Conservation (phyloP, 2,888 invertebrate genomes). For the Tenthredo amoena region DNA sequence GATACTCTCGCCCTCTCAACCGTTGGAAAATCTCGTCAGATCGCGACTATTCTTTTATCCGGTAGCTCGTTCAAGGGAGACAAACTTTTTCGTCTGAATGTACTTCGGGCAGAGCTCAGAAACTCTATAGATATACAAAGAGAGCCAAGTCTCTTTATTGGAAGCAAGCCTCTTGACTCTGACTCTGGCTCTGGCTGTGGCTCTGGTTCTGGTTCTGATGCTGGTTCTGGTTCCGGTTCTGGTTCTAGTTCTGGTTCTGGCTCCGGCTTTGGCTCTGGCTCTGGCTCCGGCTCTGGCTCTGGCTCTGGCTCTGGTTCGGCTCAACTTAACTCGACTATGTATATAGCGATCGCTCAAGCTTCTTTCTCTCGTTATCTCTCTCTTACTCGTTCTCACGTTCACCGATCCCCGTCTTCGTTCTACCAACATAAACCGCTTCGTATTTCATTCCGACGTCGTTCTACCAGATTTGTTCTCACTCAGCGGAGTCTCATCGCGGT, state of each 20-base stretch:
- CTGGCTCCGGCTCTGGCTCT: too few species aligned
- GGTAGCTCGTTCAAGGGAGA: not conserved
- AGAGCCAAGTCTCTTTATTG: conserved; percentile 60
- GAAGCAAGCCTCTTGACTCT: conserved; percentile 59
- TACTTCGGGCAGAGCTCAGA: conserved; percentile 25
- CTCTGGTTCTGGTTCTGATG: not conserved
- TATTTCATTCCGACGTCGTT: conserved; percentile 58
- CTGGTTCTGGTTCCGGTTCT: not conserved
- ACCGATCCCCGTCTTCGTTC: conserved; percentile 51
- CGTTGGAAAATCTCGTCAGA: conserved; percentile 27
- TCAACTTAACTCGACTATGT: conserved; percentile 45
- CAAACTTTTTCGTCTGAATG: conserved; percentile 37
- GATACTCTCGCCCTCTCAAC: conserved; percentile 19
- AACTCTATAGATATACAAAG: conserved; percentile 31
- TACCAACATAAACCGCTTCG: conserved; percentile 54
- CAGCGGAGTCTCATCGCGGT: conserved; percentile 49
- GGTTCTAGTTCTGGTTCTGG: not conserved
- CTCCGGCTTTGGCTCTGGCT: not conserved
- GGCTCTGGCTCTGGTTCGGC: not conserved
- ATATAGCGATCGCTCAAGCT: conserved; percentile 44
- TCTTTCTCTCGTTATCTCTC: conserved; percentile 57
- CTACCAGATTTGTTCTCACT: conserved; percentile 59
- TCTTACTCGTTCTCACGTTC: conserved; percentile 55
- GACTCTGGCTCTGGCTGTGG: conserved; percentile 35
- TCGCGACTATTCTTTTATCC: conserved; percentile 31